A percentile compares a stretch with the other conserved stretches of the same genome.
phyloP scores from a whole-genome alignment of 53 echinoderm and acorn worm genomes.

The Paelopatides confundens region DNA sequence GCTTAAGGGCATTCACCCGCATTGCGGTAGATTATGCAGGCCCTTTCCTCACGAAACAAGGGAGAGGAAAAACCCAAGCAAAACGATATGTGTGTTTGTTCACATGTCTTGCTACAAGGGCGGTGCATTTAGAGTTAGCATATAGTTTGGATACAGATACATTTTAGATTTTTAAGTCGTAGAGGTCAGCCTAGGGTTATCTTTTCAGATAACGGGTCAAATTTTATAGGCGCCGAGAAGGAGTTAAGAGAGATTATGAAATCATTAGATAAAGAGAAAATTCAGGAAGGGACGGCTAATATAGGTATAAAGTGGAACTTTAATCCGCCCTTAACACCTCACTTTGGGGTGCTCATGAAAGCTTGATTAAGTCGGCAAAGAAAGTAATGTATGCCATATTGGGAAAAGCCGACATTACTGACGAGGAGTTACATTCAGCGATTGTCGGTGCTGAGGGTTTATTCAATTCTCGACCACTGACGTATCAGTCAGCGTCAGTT shows the following conservation, averaged over 20 bases:
- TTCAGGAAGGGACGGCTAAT: not conserved
- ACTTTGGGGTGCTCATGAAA: conserved; percentile 48
- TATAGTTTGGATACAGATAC: too few species aligned
- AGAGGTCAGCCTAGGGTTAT: too few species aligned
- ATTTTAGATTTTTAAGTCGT: too few species aligned
- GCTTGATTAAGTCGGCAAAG: conserved; percentile 41
- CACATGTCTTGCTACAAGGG: too few species aligned
- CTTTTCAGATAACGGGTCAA: conserved; percentile 39
- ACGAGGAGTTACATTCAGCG: conserved; percentile 3
- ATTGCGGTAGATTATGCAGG: conserved; percentile 48
- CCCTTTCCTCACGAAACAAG: conserved; percentile 48
- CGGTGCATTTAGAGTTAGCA: too few species aligned
- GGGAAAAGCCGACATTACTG: too few species aligned
- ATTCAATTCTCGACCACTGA: conserved; percentile 28
- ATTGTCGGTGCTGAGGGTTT: not conserved
- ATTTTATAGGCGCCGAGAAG: too few species aligned
- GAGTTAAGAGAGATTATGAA: conserved; percentile 4
- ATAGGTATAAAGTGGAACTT: conserved; percentile 11
- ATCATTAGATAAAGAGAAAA: conserved; percentile 1
- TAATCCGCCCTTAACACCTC: conserved; percentile 8
- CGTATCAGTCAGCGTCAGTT: not conserved
- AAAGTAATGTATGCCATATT: conserved; percentile 20
- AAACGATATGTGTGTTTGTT: conserved; percentile 31
- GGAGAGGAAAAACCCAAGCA: conserved; percentile 17
- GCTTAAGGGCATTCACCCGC: conserved; percentile 20